A percentile compares a stretch with the other conserved stretches of the same genome.
Evolutionary conservation across 2,888 invertebrate genomes (phyloP).

Genomic region (Dryococelus australis): DNA sequence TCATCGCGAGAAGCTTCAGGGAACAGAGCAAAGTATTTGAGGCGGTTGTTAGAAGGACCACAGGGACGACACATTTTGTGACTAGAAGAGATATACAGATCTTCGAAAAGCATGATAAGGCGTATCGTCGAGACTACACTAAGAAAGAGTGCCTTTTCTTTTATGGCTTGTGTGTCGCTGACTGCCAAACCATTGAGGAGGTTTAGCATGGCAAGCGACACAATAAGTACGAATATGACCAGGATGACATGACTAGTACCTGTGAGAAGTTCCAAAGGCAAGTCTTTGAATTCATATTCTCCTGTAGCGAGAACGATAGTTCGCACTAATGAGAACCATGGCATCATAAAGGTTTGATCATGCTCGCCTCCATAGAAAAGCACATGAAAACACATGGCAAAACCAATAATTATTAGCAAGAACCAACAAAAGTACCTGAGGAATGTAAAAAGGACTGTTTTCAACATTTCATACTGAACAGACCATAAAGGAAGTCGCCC

Average conservation of each 20-base stretch:
- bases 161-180: not conserved
- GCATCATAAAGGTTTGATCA: not conserved
- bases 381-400: not conserved
- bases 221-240: not conserved
- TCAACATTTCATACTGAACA: conserved; percentile 1
- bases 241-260: not conserved
- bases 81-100: not conserved
- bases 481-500: not conserved
- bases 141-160: not conserved
- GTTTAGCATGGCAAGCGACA: not conserved
- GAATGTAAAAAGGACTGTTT: not conserved
- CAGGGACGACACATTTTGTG: not conserved
- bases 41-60: not conserved
- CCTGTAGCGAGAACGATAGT: not conserved
- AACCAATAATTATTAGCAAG: not conserved
- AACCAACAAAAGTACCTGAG: conserved; percentile 1
- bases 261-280: not conserved
- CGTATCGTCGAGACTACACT: not conserved
- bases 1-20: not conserved
- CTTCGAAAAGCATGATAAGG: not conserved
- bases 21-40: not conserved
- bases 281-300: not conserved
- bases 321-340: not conserved
- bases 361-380: not conserved
- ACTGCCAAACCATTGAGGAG: conserved; percentile 4